These are phyloP conservation scores for Xenopus laevis DNA, from an alignment of 2,113 vertebrate genomes.

Conservation along the genomic window DNA sequence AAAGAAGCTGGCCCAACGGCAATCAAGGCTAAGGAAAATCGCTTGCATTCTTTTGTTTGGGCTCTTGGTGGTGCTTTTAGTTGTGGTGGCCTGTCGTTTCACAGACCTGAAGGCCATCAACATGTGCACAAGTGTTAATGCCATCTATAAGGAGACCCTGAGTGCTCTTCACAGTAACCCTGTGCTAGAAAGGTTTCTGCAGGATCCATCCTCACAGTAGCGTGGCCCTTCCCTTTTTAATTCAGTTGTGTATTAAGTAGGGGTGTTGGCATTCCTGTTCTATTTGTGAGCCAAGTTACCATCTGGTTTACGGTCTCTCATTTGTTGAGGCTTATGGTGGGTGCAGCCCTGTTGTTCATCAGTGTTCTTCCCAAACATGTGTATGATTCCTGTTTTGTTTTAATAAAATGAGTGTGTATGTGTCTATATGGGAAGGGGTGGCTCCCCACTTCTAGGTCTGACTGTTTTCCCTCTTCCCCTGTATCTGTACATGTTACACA, in stretches of 20 bases:
- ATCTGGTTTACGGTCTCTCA: too few relatives aligned
- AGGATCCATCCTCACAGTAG: constrained; percentile 67
- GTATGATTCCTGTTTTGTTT: too few relatives aligned
- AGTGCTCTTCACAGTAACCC: constrained; percentile 75
- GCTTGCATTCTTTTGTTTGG: constrained; percentile 68
- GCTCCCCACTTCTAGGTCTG: too few relatives aligned
- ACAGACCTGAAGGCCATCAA: constrained; percentile 73
- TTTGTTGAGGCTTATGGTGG: neutral
- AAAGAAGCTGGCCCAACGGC: constrained; percentile 49
- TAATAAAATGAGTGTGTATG: too few relatives aligned
- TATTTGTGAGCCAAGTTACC: too few relatives aligned
- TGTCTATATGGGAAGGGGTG: neutral
- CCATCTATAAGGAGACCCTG: constrained; percentile 69
- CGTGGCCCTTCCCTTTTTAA: constrained; percentile 37
- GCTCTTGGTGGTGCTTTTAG: constrained; percentile 62
- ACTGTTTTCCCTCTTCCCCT: too few relatives aligned
- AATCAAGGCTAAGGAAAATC: constrained; percentile 59
- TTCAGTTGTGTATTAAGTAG: too few relatives aligned
- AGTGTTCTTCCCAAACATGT: neutral
- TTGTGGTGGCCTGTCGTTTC: constrained; percentile 68
- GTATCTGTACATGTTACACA: too few relatives aligned
- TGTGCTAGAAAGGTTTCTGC: constrained; percentile 73
- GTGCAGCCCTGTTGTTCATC: neutral
- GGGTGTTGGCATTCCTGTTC: too few relatives aligned
- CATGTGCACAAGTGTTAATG: constrained; percentile 71